Base-by-base conservation (phyloP, 1,140 invertebrate genomes). In the Amphibalanus amphitrite region DNA sequence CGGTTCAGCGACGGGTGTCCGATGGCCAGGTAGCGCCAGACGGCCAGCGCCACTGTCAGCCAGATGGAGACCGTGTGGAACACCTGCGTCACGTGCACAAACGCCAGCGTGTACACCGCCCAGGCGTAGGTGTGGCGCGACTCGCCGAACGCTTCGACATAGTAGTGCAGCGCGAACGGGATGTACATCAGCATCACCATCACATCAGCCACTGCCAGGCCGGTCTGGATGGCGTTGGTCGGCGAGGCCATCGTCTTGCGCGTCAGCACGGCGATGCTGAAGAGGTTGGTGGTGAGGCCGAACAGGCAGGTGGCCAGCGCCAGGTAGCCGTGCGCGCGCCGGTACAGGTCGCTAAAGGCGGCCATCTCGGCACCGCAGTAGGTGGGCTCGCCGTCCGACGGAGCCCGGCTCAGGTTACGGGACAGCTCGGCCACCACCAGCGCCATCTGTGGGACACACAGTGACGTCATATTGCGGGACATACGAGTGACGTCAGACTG, bases 241-340 rank as follows among this genome's bases (percentile, higher is more conserved):
- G 94, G 92, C 1, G 93, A 90, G 69, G 84, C 81, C 93, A 97
- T 95, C 77, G 94, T 90, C 8, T 88, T 82, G 15, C 93, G 85
- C 0, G 93, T 94, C 28, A 98, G 82, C 4, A 98, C 93, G n/a
- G 90, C 88, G 64, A 98, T 94, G 81, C 97, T 98, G 71, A 97
- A 85, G 0, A 90, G 84, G 79, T 98, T 98, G 68, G 93, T 91
- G 25, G 96, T 85, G 4, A 92, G 91, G 65, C 95, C 95, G 76
- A 96, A 90, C 28, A 91, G 83, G 79, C 95, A 98, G 67, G 98
- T 91, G 1, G 88, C 74, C 1, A 92, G 78, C 73, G 86, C 87
- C 1, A 87, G 78, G 80, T 88, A 90, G 1, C 89, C 90, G 79
- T 93, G 90, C 25, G 86, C 75, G 28, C 78, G 75, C 1, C 76